Percentiles rank a stretch among this genome's conserved stretches.
Conservation (phyloP, 2,888 invertebrate genomes). For the Zootermopsis nevadensis region DNA sequence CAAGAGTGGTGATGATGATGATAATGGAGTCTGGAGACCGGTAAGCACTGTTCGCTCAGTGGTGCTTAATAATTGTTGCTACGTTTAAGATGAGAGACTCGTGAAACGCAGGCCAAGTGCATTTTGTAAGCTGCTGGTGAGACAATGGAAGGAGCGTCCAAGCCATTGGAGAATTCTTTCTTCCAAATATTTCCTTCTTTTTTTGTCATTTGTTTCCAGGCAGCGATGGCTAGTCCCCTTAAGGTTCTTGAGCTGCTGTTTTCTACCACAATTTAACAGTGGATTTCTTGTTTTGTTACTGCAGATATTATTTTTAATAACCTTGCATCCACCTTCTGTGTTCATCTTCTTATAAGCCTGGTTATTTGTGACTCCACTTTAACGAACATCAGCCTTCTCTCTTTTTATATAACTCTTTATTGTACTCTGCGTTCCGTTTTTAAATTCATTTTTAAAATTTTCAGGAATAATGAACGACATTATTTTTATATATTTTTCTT, state of each 20-base stretch:
- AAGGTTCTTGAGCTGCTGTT: too few species aligned
- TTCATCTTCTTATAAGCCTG: background rate
- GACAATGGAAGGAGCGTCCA: background rate
- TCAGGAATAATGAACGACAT: background rate
- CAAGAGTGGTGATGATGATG: too few species aligned
- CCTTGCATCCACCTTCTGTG: background rate
- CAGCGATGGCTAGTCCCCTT: too few species aligned
- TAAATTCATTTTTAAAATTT: background rate
- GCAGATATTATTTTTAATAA: background rate
- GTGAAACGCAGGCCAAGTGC: background rate
- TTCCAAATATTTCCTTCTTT: background rate
- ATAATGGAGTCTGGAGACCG: background rate
- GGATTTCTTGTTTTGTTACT: background rate
- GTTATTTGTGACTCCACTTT: background rate
- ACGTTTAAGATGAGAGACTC: background rate
- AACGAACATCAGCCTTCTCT: background rate
- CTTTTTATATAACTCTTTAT: background rate
- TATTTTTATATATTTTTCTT: background rate
- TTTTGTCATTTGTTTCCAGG: background rate
- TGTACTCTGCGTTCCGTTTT: background rate
- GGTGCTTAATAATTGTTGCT: conserved; percentile 15
- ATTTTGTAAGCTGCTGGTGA: background rate
- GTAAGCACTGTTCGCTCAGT: background rate
- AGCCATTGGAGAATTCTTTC: background rate
- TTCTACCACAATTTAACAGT: too few species aligned